Conservation (phyloP, 2,113 vertebrate genomes). For the Halcyon malimbica region DNA sequence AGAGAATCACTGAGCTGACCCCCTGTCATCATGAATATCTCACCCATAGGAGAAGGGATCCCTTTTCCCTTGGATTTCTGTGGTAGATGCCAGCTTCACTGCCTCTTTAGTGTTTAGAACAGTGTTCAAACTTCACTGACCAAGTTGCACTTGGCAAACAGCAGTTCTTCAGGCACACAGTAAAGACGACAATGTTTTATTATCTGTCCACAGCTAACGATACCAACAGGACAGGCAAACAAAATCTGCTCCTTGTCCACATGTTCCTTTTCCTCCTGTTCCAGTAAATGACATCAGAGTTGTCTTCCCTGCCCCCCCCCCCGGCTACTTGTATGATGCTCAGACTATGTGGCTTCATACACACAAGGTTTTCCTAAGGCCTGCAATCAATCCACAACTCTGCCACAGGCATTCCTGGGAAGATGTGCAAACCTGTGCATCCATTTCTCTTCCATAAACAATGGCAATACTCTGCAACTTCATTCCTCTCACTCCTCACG, state of each 20-base stretch:
- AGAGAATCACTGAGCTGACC: background rate
- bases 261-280: background rate
- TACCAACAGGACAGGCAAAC: background rate
- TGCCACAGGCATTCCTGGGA: background rate
- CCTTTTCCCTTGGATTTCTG: background rate
- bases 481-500: background rate
- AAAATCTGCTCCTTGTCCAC: background rate
- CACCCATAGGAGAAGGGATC: background rate
- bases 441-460: background rate
- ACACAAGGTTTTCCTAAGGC: background rate
- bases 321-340: background rate
- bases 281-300: background rate
- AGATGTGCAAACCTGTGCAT: background rate
- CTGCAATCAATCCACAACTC: background rate
- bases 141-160: constrained; percentile 22
- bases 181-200: constrained; percentile 13
- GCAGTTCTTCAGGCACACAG: background rate
- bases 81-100: background rate
- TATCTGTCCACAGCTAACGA: constrained; percentile 9
- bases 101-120: background rate
- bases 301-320: background rate
- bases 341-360: background rate
- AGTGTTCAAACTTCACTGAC: background rate
- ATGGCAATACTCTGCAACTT: background rate
- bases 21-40: background rate